Conservation (phyloP, 2,113 vertebrate species). For the Vidua chalybeata region DNA sequence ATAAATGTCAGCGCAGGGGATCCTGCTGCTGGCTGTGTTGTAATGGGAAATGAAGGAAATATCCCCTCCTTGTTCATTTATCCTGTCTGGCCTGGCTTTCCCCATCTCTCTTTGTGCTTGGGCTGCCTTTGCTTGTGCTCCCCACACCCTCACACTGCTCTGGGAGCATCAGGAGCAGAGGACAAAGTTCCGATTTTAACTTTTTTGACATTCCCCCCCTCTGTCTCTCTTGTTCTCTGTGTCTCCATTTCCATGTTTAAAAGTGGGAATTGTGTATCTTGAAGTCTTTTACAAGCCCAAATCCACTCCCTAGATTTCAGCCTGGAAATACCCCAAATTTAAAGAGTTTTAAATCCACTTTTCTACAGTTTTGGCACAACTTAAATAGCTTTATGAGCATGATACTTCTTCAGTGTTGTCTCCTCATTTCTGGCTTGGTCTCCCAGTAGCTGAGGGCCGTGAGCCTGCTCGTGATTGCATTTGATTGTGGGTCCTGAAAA, state of each 20-base stretch:
- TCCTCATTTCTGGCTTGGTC: not conserved
- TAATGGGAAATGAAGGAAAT: not conserved
- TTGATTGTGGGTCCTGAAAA: not conserved
- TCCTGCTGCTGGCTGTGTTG: not conserved
- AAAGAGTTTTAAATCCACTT: not conserved
- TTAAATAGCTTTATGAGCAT: not conserved
- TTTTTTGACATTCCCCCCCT: not conserved
- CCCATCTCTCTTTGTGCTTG: not conserved
- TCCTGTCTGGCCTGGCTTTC: not conserved
- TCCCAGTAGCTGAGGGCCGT: not conserved
- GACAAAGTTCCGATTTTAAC: not conserved
- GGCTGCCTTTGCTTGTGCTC: not conserved
- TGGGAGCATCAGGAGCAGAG: not conserved
- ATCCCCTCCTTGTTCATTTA: not conserved
- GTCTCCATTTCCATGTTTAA: not conserved
- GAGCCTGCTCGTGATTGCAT: not conserved
- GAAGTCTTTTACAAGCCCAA: not conserved
- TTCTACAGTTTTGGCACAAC: not conserved
- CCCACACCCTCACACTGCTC: fast-evolving
- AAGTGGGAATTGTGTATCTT: not conserved
- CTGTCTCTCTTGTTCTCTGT: not conserved
- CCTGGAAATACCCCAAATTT: not conserved
- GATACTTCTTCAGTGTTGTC: not conserved
- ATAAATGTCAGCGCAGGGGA: not conserved
- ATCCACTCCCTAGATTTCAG: not conserved